These are phyloP conservation scores for Cyclopterus lumpus DNA, from an alignment of 2,797 vertebrate species.

Conservation along the genomic window DNA sequence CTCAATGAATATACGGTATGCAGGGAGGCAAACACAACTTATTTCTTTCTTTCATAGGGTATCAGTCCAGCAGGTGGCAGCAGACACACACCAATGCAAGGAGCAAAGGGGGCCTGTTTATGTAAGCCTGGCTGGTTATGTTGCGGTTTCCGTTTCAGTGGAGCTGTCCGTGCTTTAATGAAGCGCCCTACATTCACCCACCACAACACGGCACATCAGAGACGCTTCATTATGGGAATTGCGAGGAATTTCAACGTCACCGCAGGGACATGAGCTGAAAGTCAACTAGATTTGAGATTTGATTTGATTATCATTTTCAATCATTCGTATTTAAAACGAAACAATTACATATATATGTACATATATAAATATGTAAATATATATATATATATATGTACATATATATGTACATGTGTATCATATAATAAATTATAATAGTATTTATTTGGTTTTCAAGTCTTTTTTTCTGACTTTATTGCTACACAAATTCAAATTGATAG, in stretches of 20 bases:
- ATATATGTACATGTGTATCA: too few species aligned
- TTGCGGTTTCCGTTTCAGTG: conserved; percentile 12
- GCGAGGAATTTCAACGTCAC: not conserved
- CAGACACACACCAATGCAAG: conserved; percentile 58
- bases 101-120: not conserved
- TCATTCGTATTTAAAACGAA: not conserved
- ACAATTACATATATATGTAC: too few species aligned
- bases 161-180: conserved; percentile 11
- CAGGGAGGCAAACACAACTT: not conserved
- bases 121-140: conserved; percentile 12
- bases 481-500: not conserved
- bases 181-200: conserved; percentile 8
- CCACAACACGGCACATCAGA: conserved; percentile 11
- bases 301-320: not conserved
- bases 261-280: not conserved
- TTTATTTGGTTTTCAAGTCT: too few species aligned
- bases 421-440: not conserved
- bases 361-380: too few species aligned
- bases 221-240: not conserved
- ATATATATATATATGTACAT: too few species aligned
- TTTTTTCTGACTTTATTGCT: not conserved
- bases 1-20: conserved; percentile 17
- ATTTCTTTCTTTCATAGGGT: too few species aligned
- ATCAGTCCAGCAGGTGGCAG: conserved; percentile 73
- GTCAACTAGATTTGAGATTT: too few species aligned